Evolutionary conservation across 1,140 invertebrate species (phyloP).

Genomic region (Polypedilum vanderplanki): DNA sequence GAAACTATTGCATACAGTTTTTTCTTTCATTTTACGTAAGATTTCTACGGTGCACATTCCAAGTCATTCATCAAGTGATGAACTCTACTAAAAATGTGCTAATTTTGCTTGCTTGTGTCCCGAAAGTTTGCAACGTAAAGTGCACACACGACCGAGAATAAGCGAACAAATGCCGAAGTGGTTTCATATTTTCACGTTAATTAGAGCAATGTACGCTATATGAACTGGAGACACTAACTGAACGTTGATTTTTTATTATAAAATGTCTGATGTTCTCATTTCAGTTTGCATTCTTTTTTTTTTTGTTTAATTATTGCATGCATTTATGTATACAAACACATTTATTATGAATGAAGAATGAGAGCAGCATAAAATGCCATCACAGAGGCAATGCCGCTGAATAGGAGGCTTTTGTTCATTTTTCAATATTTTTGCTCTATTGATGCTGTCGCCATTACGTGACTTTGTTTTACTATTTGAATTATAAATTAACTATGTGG

Average conservation of each 20-base stretch:
- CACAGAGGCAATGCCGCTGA: background rate
- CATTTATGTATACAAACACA: background rate
- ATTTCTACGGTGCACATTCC: background rate
- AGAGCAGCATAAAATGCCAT: background rate
- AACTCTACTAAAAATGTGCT: constrained; percentile 3
- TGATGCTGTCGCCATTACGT: background rate
- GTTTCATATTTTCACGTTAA: constrained; percentile 28
- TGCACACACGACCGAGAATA: background rate
- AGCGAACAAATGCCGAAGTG: background rate
- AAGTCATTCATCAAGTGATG: constrained; percentile 15
- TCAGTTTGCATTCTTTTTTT: background rate
- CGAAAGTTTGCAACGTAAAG: background rate
- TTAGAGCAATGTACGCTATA: constrained; percentile 21
- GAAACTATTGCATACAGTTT: background rate
- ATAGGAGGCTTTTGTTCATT: background rate
- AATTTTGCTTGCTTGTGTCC: background rate
- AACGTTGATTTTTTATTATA: background rate
- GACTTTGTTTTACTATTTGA: background rate
- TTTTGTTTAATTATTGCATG: background rate
- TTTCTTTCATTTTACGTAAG: background rate
- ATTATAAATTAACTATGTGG: background rate
- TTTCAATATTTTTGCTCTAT: background rate
- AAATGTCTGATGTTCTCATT: background rate
- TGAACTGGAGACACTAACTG: constrained; percentile 21
- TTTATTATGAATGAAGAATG: constrained; percentile 4